Evolutionary conservation across 64 coral and sea anemone species (phyloP), one percentile per base, ranked within the genome.

Genomic region (Pocillopora verrucosa): DNA sequence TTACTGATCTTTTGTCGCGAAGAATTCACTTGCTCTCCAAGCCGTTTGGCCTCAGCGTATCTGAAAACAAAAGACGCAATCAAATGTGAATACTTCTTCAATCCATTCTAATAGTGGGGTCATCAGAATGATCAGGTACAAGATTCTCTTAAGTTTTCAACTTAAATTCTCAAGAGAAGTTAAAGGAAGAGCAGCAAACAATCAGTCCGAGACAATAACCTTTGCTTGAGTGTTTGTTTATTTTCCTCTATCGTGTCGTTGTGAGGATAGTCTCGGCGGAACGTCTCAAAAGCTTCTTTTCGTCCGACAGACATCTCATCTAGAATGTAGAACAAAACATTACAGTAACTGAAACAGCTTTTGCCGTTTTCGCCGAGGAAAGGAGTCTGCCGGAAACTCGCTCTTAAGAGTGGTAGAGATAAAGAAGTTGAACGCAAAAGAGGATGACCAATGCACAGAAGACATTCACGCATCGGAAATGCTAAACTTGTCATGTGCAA

Each of bases 301-400:
- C 96, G 87, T 59, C 96, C 96, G 37, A 92, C 93, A 22, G 96
- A 98, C 96, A 98, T 98, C 51, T 98, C 93, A 88, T 98, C 96
- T 98, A 76, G 36, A 36, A 45, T 67, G 17, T 17, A 13, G 58
- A 3, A 61, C 13, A 90, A 34, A 34, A 34, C 1, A 34, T 61
- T 51, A 51, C 41, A 51, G 41, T 51, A 51, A 51, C 3, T 51
- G 41, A 51, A 51, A 51, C 41, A 51, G 41, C 41, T 7, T 51
- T 51, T 7, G 41, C 41, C 41, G 41, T 51, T 51, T 51, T 51
- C 3, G 41, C 41, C 41, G 41, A 51, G 41, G 41, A 51, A 51
- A 51, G 41, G 41, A 51, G 41, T 51, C 41, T 51, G 41, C 41
- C 3, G 41, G 41, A 51, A 51, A 51, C 41, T 1, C 11, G 11